phyloP scores from a whole-genome alignment of 2,113 vertebrate species.

The Callithrix jacchus region DNA sequence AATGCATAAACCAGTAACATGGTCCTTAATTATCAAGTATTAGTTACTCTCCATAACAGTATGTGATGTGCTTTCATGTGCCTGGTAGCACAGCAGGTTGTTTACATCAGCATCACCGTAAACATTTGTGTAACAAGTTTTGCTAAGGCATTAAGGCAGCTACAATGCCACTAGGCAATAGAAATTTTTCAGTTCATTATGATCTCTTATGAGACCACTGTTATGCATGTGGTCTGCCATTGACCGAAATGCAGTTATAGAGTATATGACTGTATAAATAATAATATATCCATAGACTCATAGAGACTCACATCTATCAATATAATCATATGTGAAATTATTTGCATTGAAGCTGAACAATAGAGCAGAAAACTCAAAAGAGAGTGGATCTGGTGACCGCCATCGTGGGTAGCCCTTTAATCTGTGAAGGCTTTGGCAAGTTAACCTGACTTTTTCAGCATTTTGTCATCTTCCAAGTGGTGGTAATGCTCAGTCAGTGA shows the following conservation, averaged over 20 bases:
- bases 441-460: neutral
- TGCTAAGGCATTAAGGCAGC: neutral
- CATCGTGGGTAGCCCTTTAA: neutral
- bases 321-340: neutral
- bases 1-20: neutral
- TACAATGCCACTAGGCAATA: neutral
- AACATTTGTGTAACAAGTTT: neutral
- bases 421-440: neutral
- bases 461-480: neutral
- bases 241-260: neutral
- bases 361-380: neutral
- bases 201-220: neutral
- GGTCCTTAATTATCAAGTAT: neutral
- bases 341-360: neutral
- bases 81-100: neutral
- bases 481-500: neutral
- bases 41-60: neutral
- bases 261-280: neutral
- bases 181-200: neutral
- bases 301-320: neutral
- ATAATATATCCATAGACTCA: neutral
- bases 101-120: neutral
- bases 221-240: neutral
- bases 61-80: neutral
- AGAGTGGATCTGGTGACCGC: neutral